Evolutionary conservation across 2,113 vertebrate genomes (phyloP).

Genomic region (Thunnus maccoyii): DNA sequence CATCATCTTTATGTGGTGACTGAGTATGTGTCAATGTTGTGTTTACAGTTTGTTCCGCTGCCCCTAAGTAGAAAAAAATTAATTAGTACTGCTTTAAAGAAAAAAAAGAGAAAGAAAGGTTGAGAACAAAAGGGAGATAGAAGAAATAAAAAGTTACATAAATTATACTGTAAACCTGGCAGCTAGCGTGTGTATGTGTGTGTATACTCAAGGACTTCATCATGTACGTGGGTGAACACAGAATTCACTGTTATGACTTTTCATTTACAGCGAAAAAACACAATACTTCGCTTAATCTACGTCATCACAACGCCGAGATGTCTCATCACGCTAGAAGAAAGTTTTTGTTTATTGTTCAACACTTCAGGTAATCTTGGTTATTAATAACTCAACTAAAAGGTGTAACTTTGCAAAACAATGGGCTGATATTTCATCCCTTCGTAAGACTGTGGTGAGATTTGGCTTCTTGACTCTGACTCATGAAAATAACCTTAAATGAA

Average conservation of each 20-base stretch:
- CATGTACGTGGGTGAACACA: neutral
- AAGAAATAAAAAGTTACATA: neutral
- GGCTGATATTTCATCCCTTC: neutral
- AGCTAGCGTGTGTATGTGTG: no score
- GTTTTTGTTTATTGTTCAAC: constrained; percentile 7
- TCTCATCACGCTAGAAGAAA: neutral
- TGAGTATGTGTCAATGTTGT: no score
- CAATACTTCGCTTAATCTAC: neutral
- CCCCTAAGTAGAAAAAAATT: no score
- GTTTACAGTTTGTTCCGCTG: no score
- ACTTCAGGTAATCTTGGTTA: neutral
- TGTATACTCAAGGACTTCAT: no score
- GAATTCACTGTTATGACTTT: neutral
- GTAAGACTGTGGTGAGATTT: neutral
- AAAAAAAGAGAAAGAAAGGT: no score
- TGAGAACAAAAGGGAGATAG: no score
- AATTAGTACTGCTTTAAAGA: no score
- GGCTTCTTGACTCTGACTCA: neutral
- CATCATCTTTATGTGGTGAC: no score
- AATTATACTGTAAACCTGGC: no score
- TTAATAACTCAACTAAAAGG: neutral
- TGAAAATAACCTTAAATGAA: neutral
- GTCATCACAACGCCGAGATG: neutral
- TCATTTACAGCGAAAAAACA: neutral
- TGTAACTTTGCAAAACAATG: neutral